phyloP scores from a whole-genome alignment of 2,888 invertebrate species.

The Callinectes sapidus region DNA sequence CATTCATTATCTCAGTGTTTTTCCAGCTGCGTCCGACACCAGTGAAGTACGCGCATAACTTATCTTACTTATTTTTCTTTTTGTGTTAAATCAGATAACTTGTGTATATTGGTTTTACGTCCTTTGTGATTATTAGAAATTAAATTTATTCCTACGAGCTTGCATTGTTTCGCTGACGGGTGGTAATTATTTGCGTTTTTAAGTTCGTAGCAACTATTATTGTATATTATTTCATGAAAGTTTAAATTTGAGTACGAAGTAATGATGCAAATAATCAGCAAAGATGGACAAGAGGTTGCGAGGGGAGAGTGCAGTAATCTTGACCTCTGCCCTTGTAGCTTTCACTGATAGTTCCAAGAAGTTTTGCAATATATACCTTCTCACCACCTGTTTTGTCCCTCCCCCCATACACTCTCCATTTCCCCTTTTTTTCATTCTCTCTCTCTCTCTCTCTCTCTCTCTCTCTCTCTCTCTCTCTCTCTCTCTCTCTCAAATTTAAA shows the following conservation, averaged over 20 bases:
- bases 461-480: too few species aligned
- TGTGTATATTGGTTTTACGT: neutral
- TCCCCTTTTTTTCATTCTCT: neutral
- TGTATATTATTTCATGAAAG: neutral
- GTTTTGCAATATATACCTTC: neutral
- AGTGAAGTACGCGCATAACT: neutral
- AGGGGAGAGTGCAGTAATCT: neutral
- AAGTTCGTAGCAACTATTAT: neutral
- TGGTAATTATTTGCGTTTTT: neutral
- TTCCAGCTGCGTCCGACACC: neutral
- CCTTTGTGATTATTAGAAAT: neutral
- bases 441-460: neutral
- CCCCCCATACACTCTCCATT: too few species aligned
- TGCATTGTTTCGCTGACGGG: neutral
- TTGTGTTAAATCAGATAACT: neutral
- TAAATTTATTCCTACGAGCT: neutral
- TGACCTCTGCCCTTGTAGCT: conserved; percentile 27
- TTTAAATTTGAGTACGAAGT: neutral
- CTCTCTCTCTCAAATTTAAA: too few species aligned
- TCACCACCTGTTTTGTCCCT: neutral
- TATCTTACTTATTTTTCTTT: neutral
- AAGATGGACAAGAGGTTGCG: neutral
- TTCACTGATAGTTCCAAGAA: neutral
- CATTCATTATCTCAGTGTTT: neutral
- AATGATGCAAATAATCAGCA: neutral